Percentiles rank a stretch among this genome's conserved stretches.
phyloP scores from a whole-genome alignment of 2,888 invertebrate species.

The Quadriops clusia region DNA sequence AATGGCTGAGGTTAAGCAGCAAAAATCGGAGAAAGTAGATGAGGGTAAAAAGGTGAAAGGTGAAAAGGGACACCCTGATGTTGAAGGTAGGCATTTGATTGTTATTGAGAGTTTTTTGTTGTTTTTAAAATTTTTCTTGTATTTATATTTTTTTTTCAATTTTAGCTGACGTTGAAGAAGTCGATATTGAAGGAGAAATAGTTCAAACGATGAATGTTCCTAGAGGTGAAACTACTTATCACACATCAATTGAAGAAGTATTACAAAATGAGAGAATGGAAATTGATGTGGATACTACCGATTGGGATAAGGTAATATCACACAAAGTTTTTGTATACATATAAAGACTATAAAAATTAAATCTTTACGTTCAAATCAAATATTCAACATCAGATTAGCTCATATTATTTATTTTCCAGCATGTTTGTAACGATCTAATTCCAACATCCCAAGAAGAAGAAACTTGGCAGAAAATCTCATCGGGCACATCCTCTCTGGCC shows the following conservation, averaged over 20 bases:
- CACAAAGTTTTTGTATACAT: too few relatives aligned
- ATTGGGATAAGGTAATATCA: slow-evolving; percentile 41
- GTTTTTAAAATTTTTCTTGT: not conserved
- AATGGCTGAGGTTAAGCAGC: slow-evolving; percentile 25
- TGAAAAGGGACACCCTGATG: slow-evolving; percentile 36
- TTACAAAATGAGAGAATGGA: slow-evolving; percentile 37
- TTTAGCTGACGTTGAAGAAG: slow-evolving; percentile 33
- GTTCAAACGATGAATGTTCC: slow-evolving; percentile 53
- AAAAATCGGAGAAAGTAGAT: slow-evolving; percentile 40
- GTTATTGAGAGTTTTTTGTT: not conserved
- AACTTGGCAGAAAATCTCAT: slow-evolving; percentile 52
- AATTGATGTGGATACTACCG: slow-evolving; percentile 39
- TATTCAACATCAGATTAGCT: too few relatives aligned
- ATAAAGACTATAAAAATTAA: too few relatives aligned
- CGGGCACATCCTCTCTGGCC: slow-evolving; percentile 51
- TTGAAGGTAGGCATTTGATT: slow-evolving; percentile 24
- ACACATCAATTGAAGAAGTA: slow-evolving; percentile 44
- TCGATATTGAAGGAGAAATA: slow-evolving; percentile 65
- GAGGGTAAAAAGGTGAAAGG: slow-evolving; percentile 38
- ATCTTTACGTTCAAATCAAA: too few relatives aligned
- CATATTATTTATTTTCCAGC: too few relatives aligned
- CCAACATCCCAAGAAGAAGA: slow-evolving; percentile 37
- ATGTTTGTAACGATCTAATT: not conserved
- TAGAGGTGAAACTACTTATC: slow-evolving; percentile 67
- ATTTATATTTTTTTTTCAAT: slow-evolving; percentile 5